Percentiles rank a stretch among this genome's conserved stretches.
Conservation (phyloP, 2,113 vertebrate genomes). For the Dasyurus viverrinus region DNA sequence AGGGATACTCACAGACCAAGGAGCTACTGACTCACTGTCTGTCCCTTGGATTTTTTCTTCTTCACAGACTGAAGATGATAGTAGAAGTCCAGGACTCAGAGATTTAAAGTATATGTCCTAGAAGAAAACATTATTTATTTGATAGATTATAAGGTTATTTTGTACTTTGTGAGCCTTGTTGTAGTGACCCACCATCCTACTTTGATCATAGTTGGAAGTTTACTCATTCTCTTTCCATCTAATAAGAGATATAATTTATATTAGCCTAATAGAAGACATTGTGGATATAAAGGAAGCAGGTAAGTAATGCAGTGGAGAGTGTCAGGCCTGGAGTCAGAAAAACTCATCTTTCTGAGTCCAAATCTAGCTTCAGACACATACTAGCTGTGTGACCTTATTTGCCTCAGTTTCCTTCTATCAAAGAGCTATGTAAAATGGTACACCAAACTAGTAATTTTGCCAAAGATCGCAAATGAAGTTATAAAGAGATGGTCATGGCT, state of each 20-base stretch:
- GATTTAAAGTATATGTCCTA: not conserved
- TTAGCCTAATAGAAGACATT: not conserved
- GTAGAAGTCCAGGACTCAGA: not conserved
- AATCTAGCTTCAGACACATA: not conserved
- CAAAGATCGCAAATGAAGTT: not conserved
- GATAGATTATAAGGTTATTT: not conserved
- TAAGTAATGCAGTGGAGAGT: not conserved
- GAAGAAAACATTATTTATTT: not conserved
- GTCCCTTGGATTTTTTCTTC: not conserved
- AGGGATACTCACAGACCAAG: not conserved
- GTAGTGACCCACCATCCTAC: not conserved
- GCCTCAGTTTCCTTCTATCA: not conserved
- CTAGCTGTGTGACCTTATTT: not conserved
- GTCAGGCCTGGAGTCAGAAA: not conserved
- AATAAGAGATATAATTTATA: not conserved
- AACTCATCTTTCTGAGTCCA: not conserved
- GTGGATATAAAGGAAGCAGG: not conserved
- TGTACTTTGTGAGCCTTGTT: not conserved
- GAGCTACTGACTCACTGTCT: not conserved
- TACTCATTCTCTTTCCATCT: not conserved
- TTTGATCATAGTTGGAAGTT: not conserved
- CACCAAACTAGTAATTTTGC: not conserved
- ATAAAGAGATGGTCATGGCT: not conserved
- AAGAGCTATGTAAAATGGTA: not conserved
- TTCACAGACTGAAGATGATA: not conserved